phyloP scores from a whole-genome alignment of 2,888 invertebrate genomes.

The Drosophila conformis region DNA sequence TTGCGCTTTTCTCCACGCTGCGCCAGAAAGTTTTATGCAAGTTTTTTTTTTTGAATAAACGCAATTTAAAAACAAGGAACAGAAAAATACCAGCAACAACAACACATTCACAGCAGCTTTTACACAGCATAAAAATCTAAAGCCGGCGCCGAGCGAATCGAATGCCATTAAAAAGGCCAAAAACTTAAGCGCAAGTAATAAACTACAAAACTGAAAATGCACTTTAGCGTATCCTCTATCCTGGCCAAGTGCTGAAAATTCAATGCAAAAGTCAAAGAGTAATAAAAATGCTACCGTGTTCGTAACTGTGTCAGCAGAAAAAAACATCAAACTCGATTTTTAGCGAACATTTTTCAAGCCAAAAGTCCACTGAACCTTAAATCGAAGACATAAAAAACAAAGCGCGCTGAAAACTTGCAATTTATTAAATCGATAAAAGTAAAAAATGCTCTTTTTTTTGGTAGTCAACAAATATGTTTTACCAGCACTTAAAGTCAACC shows the following conservation, averaged over 20 bases:
- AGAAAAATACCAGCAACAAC: neutral
- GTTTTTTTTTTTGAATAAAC: constrained; percentile 26
- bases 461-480: constrained; percentile 37
- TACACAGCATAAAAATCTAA: constrained; percentile 49
- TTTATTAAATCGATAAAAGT: constrained; percentile 75
- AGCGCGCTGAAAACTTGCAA: constrained; percentile 40
- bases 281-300: constrained; percentile 59
- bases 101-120: constrained; percentile 40
- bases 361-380: constrained; percentile 49
- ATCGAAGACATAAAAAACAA: constrained; percentile 57
- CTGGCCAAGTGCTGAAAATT: constrained; percentile 34
- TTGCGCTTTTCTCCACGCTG: neutral
- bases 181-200: constrained; percentile 71
- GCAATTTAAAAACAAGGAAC: constrained; percentile 39
- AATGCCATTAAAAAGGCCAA: constrained; percentile 35
- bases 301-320: constrained; percentile 68
- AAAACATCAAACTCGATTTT: constrained; percentile 35
- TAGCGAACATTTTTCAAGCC: constrained; percentile 44
- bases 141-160: constrained; percentile 35
- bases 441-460: constrained; percentile 14
- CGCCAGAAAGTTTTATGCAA: constrained; percentile 7
- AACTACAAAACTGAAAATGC: constrained; percentile 68
- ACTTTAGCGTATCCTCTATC: constrained; percentile 31
- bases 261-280: constrained; percentile 46
- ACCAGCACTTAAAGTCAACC: constrained; percentile 41